Evolutionary conservation across 2,888 invertebrate species (phyloP), one percentile per base, ranked within the genome.

Genomic region (Gastrophysa polygoni): DNA sequence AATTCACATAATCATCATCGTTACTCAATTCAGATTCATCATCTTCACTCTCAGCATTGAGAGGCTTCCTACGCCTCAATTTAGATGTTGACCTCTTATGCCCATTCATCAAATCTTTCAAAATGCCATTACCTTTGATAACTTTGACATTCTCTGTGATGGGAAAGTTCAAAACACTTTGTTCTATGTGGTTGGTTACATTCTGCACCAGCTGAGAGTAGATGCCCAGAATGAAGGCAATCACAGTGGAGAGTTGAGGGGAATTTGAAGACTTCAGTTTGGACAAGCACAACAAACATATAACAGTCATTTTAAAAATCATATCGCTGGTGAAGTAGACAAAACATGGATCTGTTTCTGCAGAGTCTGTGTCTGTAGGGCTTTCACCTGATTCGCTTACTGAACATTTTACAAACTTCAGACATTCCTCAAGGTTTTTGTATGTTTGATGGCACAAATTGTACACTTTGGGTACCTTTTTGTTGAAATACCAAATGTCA

Each of bases 151-250:
- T 77, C 49, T 79, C 78, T 0, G 80, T 75, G 18, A 81, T 64
- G 0, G 84, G 80, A 63, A 81, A 76, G 43, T 83, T 82, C 51
- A 82, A 75, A 52, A 83, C 80, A 49, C 80, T 78, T 61, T 82
- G 82, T 71, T 79, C 74, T 48, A 82, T 77, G 59, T 81, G 79
- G 60, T 74, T 77, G 2, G 78, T 78, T 20, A 80, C 74, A 59
- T 78, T 75, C 67, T 85, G 89, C 68, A 89, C 82, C 32, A 91
- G 78, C 77, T 91, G 91, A 14, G 92, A 92, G 69, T 92, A 88
- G 68, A 95, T 85, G 20, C 94, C 93, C 51, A 96, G 84, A 54
- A 91, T 87, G 76, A 96, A 94, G 24, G 95, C 95, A 75, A 92
- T 89, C 57, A 91, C 87, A 20, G 92, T 90, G 71, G 93, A 92